A percentile compares a stretch with the other conserved stretches of the same genome.
Evolutionary conservation across 2,888 invertebrate species (phyloP).

Genomic region (Cerceris rybyensis): DNA sequence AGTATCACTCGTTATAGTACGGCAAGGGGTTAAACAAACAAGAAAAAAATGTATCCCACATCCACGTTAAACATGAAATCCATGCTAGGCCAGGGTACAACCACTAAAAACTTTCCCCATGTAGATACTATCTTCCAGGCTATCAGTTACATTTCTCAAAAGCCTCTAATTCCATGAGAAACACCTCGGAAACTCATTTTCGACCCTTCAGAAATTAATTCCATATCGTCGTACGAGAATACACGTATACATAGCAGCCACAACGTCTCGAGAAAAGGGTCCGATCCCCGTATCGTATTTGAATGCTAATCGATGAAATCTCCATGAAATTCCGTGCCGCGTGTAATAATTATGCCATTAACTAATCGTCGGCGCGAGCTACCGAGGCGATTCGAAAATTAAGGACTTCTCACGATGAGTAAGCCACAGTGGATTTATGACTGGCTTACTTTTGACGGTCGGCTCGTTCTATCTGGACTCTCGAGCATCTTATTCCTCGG

Average conservation of each 20-base stretch:
- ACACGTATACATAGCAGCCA: neutral
- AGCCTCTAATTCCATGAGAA: too few relatives aligned
- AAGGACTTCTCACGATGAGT: constrained; percentile 42
- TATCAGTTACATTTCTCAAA: too few relatives aligned
- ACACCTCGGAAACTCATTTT: too few relatives aligned
- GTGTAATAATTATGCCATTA: constrained; percentile 62
- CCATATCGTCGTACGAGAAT: too few relatives aligned
- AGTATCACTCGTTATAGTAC: too few relatives aligned
- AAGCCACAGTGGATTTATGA: constrained; percentile 50
- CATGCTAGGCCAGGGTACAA: too few relatives aligned
- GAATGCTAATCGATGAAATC: constrained; percentile 28
- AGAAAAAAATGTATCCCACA: too few relatives aligned
- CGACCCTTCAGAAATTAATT: too few relatives aligned
- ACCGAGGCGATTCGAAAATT: constrained; percentile 57
- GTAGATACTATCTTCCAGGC: too few relatives aligned
- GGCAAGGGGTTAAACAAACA: too few relatives aligned
- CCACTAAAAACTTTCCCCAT: too few relatives aligned
- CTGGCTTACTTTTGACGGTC: constrained; percentile 30
- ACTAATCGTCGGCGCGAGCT: constrained; percentile 53
- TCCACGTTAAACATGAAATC: too few relatives aligned
- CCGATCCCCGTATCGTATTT: neutral
- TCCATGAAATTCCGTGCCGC: constrained; percentile 37
- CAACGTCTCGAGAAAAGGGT: neutral
- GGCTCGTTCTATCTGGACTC: constrained; percentile 16
- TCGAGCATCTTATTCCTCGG: neutral